These are phyloP conservation scores for Diplosoma virens DNA, from an alignment of 23 tunicate genomes.

Conservation along the genomic window DNA sequence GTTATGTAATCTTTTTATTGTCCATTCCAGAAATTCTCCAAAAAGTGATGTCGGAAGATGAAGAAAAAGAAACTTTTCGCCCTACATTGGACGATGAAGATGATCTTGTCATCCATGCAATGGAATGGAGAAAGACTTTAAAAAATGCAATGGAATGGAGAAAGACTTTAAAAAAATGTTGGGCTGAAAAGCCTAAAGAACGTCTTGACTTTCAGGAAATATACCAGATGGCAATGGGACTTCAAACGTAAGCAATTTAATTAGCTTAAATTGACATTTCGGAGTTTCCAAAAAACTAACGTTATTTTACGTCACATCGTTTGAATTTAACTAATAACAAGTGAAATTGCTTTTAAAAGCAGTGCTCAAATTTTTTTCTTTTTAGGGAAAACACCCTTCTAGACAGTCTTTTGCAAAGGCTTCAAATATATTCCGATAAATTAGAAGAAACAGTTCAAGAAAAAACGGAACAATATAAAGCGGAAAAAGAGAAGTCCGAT, in stretches of 20 bases:
- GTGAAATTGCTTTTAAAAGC: neutral
- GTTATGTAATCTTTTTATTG: neutral
- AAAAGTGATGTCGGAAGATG: conserved; percentile 13
- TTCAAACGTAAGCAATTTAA: conserved; percentile 36
- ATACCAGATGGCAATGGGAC: conserved; percentile 5
- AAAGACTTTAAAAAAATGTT: conserved; percentile 41
- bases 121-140: conserved; percentile 39
- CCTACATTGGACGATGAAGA: conserved; percentile 73
- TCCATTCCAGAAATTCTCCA: conserved; percentile 32
- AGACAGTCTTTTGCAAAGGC: conserved; percentile 58
- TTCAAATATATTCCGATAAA: conserved; percentile 56
- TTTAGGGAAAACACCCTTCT: conserved; percentile 60
- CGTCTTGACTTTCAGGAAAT: conserved; percentile 67
- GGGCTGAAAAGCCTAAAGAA: conserved; percentile 64
- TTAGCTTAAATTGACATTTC: neutral
- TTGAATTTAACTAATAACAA: neutral
- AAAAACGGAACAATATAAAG: conserved; percentile 57
- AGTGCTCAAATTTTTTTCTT: neutral
- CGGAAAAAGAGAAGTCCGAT: conserved; percentile 82
- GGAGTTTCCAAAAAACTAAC: neutral
- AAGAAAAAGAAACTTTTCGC: conserved; percentile 54
- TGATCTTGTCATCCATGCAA: conserved; percentile 54
- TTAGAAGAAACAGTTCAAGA: conserved; percentile 79
- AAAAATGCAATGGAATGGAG: conserved; percentile 33
- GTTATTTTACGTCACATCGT: neutral